phyloP scores from a whole-genome alignment of 2,113 vertebrate species.

The Osmerus mordax region DNA sequence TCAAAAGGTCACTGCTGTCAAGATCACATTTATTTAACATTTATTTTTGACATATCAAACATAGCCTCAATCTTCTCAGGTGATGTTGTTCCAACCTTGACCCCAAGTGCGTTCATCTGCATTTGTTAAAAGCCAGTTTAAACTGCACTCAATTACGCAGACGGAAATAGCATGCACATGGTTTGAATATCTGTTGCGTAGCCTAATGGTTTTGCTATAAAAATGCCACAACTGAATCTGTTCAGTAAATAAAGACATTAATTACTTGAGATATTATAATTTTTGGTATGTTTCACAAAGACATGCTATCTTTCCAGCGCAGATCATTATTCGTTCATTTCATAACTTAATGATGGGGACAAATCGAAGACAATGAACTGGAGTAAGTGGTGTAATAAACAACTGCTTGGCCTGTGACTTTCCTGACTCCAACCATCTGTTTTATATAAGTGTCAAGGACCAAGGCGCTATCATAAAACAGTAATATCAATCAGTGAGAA shows the following conservation, averaged over 20 bases:
- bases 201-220: too few species aligned
- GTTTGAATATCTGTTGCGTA: too few species aligned
- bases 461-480: background rate
- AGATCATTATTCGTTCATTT: too few species aligned
- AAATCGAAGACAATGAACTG: background rate
- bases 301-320: too few species aligned
- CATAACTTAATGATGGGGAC: background rate
- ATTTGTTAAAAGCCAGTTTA: background rate
- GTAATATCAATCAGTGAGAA: too few species aligned
- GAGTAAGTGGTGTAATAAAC: background rate
- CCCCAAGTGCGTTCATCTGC: background rate
- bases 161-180: too few species aligned
- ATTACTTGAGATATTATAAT: too few species aligned
- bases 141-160: background rate
- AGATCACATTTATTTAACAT: background rate
- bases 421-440: background rate
- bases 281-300: too few species aligned
- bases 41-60: background rate
- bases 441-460: background rate
- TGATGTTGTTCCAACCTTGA: background rate
- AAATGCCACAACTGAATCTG: too few species aligned
- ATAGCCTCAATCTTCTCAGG: background rate
- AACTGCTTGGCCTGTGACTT: background rate
- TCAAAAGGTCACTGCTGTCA: background rate
- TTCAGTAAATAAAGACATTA: too few species aligned